Evolutionary conservation across 2,888 invertebrate genomes (phyloP).

Genomic region (Gonocerus acuteangulatus): DNA sequence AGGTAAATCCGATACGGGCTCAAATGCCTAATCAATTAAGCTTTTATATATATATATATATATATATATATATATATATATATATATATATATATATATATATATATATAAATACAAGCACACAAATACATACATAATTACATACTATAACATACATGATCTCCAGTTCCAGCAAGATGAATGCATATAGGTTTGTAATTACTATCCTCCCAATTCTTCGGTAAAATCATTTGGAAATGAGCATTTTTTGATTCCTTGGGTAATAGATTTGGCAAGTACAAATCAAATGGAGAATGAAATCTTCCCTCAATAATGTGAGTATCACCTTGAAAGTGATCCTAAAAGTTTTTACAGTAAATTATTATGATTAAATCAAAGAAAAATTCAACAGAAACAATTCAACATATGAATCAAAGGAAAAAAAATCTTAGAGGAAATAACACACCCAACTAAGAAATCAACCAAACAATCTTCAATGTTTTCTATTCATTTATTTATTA

Average conservation of each 20-base stretch:
- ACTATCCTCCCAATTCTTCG: slow-evolving; percentile 64
- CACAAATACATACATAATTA: no score
- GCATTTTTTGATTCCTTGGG: slow-evolving; percentile 75
- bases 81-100: no score
- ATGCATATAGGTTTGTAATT: slow-evolving; percentile 76
- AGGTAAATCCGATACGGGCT: no score
- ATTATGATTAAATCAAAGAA: background rate
- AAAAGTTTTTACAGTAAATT: background rate
- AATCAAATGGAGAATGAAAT: slow-evolving; percentile 76
- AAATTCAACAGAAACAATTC: background rate
- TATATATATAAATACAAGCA: no score
- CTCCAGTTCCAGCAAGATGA: slow-evolving; percentile 95
- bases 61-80: no score
- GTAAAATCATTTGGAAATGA: slow-evolving; percentile 75
- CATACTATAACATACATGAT: slow-evolving; percentile 79
- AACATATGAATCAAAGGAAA: no score
- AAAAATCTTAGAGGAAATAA: slow-evolving; percentile 5
- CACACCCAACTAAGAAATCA: background rate
- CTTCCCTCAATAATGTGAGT: slow-evolving; percentile 66
- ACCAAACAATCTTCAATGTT: no score
- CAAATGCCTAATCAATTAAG: no score
- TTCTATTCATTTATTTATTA: no score
- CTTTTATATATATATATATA: no score
- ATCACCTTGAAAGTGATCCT: slow-evolving; percentile 24
- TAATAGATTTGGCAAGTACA: slow-evolving; percentile 76